Evolutionary conservation across 2,797 vertebrate genomes (phyloP), one percentile per base, ranked within the genome.

Genomic region (Anisognathus igniventris): DNA sequence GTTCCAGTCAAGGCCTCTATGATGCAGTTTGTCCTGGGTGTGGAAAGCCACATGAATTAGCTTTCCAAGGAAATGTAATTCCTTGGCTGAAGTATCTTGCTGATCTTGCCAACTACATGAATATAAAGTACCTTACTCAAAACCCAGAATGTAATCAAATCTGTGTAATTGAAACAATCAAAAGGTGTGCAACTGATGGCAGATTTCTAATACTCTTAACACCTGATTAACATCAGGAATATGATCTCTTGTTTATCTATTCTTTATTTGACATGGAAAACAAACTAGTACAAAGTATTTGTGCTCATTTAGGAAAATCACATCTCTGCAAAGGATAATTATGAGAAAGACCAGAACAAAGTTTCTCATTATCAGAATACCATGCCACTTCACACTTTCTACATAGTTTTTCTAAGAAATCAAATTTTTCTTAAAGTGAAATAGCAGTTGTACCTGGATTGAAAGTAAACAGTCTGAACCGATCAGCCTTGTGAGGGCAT

Each of bases 401-500:
- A 30, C 28, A 13, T 4, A 50, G 12, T 28, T 53, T 72, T 53
- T 8, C 56, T 28, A 67, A 30, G 24, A 90, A 84, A 93, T 84
- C 31, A 12, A 27, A 1, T 9, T 73, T 93, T 92, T 62, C 60
- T 91, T 66, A 35, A 68, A 96, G 84, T 95, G 94, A 88, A 92
- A 67, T 95, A 96, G 47, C 88, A 95, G 56, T 47, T 40, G n/a
- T 58, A 68, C 64, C 85, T 93, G 86, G 88, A 88, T 27, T 89
- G 78, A 80, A 85, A 84, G 94, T 71, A 86, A 79, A 78, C 93
- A 82, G 83, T 89, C 82, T 96, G 92, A 92, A 95, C 78, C 11
- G 16, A 96, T 96, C 96, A 95, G 95, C 93, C 94, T 97, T 96
- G 95, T 6, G 4, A 95, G 83, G 72, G 74, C 94, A 92, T 94